Evolutionary conservation across 2,888 invertebrate genomes (phyloP).

Genomic region (Autographa gamma): DNA sequence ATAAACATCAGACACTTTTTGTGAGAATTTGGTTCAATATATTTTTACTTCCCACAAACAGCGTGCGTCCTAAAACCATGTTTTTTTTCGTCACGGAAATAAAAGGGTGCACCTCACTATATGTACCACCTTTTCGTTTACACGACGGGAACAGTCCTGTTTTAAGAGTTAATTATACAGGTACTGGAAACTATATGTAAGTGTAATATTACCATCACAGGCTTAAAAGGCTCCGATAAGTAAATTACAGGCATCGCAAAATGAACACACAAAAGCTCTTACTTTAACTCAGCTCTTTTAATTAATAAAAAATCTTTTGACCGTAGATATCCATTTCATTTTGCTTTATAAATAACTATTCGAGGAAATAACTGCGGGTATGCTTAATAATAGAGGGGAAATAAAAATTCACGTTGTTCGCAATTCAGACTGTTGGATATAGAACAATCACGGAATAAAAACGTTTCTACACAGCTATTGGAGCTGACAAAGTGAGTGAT

Average conservation of each 20-base stretch:
- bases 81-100: too few species aligned
- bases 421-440: slow-evolving; percentile 27
- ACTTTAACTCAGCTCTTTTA: background rate
- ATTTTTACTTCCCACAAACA: too few species aligned
- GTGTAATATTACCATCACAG: background rate
- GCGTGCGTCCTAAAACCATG: too few species aligned
- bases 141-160: too few species aligned
- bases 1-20: too few species aligned
- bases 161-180: too few species aligned
- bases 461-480: slow-evolving; percentile 37
- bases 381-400: slow-evolving; percentile 20
- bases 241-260: background rate
- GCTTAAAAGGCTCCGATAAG: background rate
- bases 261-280: slow-evolving; percentile 2
- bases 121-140: too few species aligned
- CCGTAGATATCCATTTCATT: background rate
- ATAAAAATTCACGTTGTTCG: slow-evolving; percentile 15
- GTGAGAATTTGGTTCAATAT: too few species aligned
- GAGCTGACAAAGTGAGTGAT: slow-evolving; percentile 37
- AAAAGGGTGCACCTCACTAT: too few species aligned
- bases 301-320: background rate
- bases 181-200: background rate
- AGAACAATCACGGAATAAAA: slow-evolving; percentile 51
- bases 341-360: slow-evolving; percentile 22
- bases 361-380: slow-evolving; percentile 35